Conservation (phyloP, 2,113 vertebrate species). For the Hymenochirus boettgeri region DNA sequence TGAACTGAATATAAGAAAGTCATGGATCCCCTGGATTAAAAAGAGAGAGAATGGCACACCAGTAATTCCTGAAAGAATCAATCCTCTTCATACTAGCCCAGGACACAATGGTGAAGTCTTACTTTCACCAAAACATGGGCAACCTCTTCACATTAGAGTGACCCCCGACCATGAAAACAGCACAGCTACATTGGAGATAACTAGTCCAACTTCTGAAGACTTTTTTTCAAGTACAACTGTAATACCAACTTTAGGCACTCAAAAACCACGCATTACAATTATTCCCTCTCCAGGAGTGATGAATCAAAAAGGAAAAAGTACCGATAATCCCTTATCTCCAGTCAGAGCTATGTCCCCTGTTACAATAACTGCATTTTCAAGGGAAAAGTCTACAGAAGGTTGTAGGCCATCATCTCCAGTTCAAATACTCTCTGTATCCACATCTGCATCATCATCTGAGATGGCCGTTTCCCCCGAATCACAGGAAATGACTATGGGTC, state of each 20-base stretch:
- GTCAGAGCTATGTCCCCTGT: slow-evolving; percentile 82
- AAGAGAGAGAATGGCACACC: slow-evolving; percentile 70
- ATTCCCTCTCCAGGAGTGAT: slow-evolving; percentile 75
- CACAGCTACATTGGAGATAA: slow-evolving; percentile 91
- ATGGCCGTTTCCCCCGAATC: slow-evolving; percentile 61
- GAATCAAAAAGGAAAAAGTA: slow-evolving; percentile 61
- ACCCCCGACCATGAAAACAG: slow-evolving; percentile 83
- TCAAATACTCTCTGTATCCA: slow-evolving; percentile 86
- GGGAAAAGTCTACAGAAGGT: slow-evolving; percentile 72
- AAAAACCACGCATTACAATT: slow-evolving; percentile 91
- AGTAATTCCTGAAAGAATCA: slow-evolving; percentile 60
- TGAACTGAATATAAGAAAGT: slow-evolving; percentile 72
- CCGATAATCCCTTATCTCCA: slow-evolving; percentile 53
- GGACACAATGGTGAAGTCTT: slow-evolving; percentile 64
- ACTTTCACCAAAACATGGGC: slow-evolving; percentile 77
- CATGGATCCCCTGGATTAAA: slow-evolving; percentile 88
- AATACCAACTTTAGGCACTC: slow-evolving; percentile 86
- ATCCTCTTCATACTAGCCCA: slow-evolving; percentile 53
- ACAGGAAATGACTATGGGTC: slow-evolving; percentile 67
- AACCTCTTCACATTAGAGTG: slow-evolving; percentile 88
- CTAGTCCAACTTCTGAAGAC: slow-evolving; percentile 81
- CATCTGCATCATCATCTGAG: slow-evolving; percentile 68
- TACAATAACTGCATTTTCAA: slow-evolving; percentile 86
- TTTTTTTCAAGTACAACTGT: slow-evolving; percentile 92
- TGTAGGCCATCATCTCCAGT: slow-evolving; percentile 71